A percentile compares a stretch with the other conserved stretches of the same genome.
phyloP scores from a whole-genome alignment of 1,140 invertebrate species.

The Drosophila pseudoobscura region DNA sequence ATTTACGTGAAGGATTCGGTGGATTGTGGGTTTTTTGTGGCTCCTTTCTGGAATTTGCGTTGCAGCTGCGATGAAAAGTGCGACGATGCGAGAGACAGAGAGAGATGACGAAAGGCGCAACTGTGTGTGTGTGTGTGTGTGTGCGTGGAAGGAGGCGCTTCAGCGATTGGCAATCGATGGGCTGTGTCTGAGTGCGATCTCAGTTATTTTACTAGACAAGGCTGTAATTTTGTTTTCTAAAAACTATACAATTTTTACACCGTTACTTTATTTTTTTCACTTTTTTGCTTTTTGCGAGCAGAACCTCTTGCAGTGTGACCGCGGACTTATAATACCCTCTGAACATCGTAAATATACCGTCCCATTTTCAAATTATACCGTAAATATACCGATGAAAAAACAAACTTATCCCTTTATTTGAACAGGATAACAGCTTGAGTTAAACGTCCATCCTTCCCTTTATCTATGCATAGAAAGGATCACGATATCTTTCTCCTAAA shows the following conservation, averaged over 20 bases:
- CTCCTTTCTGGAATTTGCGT: slow-evolving; percentile 75
- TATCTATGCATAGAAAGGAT: no score
- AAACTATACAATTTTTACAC: no score
- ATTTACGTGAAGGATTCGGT: slow-evolving; percentile 14
- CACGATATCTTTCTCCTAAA: no score
- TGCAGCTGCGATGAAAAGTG: slow-evolving; percentile 71
- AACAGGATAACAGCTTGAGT: no score
- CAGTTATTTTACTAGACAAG: slow-evolving; percentile 19
- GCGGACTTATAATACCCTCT: no score
- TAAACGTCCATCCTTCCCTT: no score
- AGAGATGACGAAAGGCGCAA: slow-evolving; percentile 49
- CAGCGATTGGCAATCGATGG: slow-evolving; percentile 36
- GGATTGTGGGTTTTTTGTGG: slow-evolving; percentile 15
- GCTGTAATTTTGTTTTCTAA: neutral
- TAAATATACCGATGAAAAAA: no score
- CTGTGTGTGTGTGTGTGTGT: slow-evolving; percentile 20
- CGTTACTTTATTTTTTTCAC: neutral
- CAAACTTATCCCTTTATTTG: no score
- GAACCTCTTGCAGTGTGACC: neutral
- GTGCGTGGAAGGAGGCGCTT: slow-evolving; percentile 58
- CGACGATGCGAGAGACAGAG: slow-evolving; percentile 32
- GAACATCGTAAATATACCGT: no score
- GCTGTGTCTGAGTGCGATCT: neutral
- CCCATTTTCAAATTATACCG: no score
- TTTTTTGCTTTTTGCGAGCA: neutral